Evolutionary conservation across 2,888 invertebrate genomes (phyloP), one percentile per base, ranked within the genome.

Genomic region (Eustalomyia histrio): DNA sequence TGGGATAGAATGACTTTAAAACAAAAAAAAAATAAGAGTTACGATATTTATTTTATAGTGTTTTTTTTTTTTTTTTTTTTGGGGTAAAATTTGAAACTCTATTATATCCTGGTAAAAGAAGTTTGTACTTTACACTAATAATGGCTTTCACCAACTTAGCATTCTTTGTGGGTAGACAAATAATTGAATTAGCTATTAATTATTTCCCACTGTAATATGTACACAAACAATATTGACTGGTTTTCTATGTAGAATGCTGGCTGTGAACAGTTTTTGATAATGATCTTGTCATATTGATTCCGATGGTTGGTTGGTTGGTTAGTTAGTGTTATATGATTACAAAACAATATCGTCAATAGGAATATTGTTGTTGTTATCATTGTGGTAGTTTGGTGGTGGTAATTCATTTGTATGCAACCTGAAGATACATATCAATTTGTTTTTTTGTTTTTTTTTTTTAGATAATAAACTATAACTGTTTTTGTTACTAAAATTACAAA

Each of bases 381-480:
- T 9, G 10, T 63, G 50, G 50, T 53, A 52, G 14, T 35, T 18
- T 8, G 10, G 33, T 57, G 9, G 61, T 24, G 43, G 24, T 16
- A 24, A 17, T 52, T 8, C 14, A 18, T 24, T 24, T 24, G n/a
- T 61, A 35, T 29, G 16, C 52, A 18, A 33, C 33, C n/a, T 17
- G 24, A 57, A 73, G 55, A 64, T 43, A 5, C 1, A 35, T 61
- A 61, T 57, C 29, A 58, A 29, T 43, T 50, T 60, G 24, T 21
- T 21, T 21, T n/a, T n/a, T n/a, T n/a, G n/a, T n/a, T n/a, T n/a
- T n/a, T n/a, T n/a, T n/a, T n/a, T n/a, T n/a, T 21, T 18, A 53
- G 53, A 69, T 57, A 69, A 76, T 14, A 60, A 64, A 65, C 61
- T 61, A 60, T 71, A 76, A 71, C 76, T 76, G 76, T 71, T 65